Evolutionary conservation across 2,888 invertebrate genomes (phyloP).

Genomic region (Chaetogeoica ovagalla): DNA sequence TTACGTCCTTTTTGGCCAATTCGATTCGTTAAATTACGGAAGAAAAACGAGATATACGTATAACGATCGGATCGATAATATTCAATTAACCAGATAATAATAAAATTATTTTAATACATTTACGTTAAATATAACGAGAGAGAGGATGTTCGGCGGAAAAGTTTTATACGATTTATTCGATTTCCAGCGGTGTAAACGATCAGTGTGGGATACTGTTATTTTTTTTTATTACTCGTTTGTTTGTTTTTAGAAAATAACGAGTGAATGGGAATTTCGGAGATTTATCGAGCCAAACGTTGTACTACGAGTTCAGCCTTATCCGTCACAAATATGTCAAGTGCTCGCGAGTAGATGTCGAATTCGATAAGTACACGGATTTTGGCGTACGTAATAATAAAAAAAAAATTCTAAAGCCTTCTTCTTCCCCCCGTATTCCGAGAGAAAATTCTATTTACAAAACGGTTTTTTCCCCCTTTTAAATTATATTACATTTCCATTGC

Average conservation of each 20-base stretch:
- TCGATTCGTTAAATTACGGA: too few relatives aligned
- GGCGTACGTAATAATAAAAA: too few relatives aligned
- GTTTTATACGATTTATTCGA: too few relatives aligned
- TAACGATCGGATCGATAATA: too few relatives aligned
- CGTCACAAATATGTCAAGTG: constrained; percentile 8
- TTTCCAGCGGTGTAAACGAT: background rate
- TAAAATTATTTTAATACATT: too few relatives aligned
- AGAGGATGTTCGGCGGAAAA: too few relatives aligned
- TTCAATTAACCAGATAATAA: too few relatives aligned
- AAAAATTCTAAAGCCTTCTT: constrained; percentile 2
- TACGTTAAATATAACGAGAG: too few relatives aligned
- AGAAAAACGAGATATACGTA: too few relatives aligned
- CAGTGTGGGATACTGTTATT: background rate
- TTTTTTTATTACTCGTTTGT: background rate
- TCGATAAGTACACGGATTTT: constrained; percentile 2
- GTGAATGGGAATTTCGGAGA: background rate
- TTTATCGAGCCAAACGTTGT: background rate
- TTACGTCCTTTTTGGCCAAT: too few relatives aligned
- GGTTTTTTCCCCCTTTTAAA: too few relatives aligned
- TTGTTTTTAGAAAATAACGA: background rate
- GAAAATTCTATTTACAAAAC: background rate
- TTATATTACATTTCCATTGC: background rate
- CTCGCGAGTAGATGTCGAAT: background rate
- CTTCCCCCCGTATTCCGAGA: background rate
- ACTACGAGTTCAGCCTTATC: background rate